Conservation (phyloP, 1,140 invertebrate species). For the Ips nitidus region DNA sequence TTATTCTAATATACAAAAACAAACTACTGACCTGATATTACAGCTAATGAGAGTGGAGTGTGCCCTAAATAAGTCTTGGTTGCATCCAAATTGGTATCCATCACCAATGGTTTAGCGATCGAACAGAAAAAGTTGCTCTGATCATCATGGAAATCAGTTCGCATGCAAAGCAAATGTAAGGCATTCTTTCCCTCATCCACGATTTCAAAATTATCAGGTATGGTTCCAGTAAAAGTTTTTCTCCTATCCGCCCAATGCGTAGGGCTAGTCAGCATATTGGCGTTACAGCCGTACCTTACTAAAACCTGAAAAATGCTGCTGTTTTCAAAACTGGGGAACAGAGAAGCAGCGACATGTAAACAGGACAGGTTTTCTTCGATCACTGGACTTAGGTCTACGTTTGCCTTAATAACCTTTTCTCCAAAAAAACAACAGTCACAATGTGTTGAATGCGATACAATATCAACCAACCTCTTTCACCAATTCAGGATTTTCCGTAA, state of each 20-base stretch:
- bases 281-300: conserved; percentile 51
- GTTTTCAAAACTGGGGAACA: conserved; percentile 47
- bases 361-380: conserved; percentile 15
- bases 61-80: conserved; percentile 45
- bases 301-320: conserved; percentile 50
- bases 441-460: not conserved
- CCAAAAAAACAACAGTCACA: not conserved
- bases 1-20: too few species aligned
- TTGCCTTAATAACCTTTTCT: conserved; percentile 9
- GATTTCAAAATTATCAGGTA: conserved; percentile 14
- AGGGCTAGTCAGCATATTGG: conserved; percentile 41
- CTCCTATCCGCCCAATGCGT: conserved; percentile 42
- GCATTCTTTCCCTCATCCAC: conserved; percentile 44
- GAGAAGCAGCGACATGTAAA: conserved; percentile 40
- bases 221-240: conserved; percentile 34
- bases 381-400: conserved; percentile 3
- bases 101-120: conserved; percentile 31
- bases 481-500: conserved; percentile 49
- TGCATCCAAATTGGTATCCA: conserved; percentile 32
- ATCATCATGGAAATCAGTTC: conserved; percentile 43
- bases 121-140: conserved; percentile 20
- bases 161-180: conserved; percentile 44
- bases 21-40: conserved; percentile 29
- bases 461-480: conserved; percentile 44
- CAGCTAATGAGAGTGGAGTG: conserved; percentile 43